Evolutionary conservation across 2,113 vertebrate species (phyloP), one percentile per base, ranked within the genome.

Genomic region (Eublepharis macularius): DNA sequence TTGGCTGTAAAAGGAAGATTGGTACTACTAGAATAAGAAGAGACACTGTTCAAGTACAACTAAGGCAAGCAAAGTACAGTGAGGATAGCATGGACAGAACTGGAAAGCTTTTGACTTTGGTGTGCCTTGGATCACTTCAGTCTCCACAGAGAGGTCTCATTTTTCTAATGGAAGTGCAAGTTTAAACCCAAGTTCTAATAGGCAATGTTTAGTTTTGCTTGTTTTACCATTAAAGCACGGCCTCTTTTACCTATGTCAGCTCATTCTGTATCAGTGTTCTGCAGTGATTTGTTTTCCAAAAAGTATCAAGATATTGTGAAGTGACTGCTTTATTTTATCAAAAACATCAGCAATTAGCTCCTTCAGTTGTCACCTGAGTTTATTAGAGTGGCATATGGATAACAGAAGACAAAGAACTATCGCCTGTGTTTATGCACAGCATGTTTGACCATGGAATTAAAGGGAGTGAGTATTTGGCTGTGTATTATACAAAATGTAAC

Each of bases 401-500:
- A 85, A 51, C 4, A 60, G n/a, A 72, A 82, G 63, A 86, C 32
- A 73, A 70, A 83, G 16, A 89, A 89, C 82, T 78, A 47, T 11
- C 70, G 2, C 69, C 87, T 63, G 41, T 83, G 0, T 3, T 0
- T 70, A 86, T 24, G 0, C 43, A 76, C 36, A 32, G 1, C 5
- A 6, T 78, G 51, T 89, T 89, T 76, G 29, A 2, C 69, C 84
- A 69, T 81, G 45, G 4, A 65, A 32, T 87, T 70, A 87, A 82
- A 73, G 2, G 60, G 36, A 79, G 3, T 1, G 0, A 54, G 1
- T 82, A 77, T 90, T 34, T 83, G 60, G 2, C 36, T 69, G 36
- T 86, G n/a, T 8, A 0, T 90, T 93, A 75, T 74, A 47, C 32
- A 4, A 26, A 92, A 54, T 63, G n/a, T 17, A n/a, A 39, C 88